These are phyloP conservation scores for Notothenia rossii DNA, from an alignment of 2,113 vertebrate genomes.

Conservation along the genomic window DNA sequence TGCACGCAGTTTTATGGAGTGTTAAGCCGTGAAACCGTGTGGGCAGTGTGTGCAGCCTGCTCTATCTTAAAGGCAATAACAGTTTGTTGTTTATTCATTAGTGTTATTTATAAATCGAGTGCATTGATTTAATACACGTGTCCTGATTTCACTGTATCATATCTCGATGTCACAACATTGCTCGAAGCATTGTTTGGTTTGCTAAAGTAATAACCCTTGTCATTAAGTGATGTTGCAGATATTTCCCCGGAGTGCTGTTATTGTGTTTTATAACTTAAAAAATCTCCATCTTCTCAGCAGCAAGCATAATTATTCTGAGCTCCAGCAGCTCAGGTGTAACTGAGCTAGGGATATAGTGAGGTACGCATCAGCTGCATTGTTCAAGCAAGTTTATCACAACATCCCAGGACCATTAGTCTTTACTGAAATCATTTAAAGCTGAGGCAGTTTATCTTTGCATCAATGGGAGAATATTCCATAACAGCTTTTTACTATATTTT, in stretches of 20 bases:
- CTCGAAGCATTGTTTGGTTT: neutral
- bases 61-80: slow-evolving; percentile 15
- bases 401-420: slow-evolving; percentile 5
- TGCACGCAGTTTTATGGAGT: neutral
- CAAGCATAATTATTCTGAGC: slow-evolving; percentile 29
- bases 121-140: slow-evolving; percentile 3
- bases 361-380: slow-evolving; percentile 18
- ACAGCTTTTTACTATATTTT: too few relatives aligned
- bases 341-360: slow-evolving; percentile 21
- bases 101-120: slow-evolving; percentile 5
- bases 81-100: slow-evolving; percentile 27
- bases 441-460: too few relatives aligned
- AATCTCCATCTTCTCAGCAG: slow-evolving; percentile 24
- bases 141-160: slow-evolving; percentile 16
- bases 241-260: slow-evolving; percentile 17
- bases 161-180: neutral
- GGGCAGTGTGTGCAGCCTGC: neutral
- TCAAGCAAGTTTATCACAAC: neutral
- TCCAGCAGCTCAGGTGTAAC: slow-evolving; percentile 33
- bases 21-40: slow-evolving; percentile 6
- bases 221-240: slow-evolving; percentile 6
- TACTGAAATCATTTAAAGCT: neutral
- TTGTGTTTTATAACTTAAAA: slow-evolving; percentile 22
- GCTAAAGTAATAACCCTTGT: slow-evolving; percentile 23
- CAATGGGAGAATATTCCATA: too few relatives aligned